Conservation (phyloP, 2,888 invertebrate species). For the Itoplectis maculator region DNA sequence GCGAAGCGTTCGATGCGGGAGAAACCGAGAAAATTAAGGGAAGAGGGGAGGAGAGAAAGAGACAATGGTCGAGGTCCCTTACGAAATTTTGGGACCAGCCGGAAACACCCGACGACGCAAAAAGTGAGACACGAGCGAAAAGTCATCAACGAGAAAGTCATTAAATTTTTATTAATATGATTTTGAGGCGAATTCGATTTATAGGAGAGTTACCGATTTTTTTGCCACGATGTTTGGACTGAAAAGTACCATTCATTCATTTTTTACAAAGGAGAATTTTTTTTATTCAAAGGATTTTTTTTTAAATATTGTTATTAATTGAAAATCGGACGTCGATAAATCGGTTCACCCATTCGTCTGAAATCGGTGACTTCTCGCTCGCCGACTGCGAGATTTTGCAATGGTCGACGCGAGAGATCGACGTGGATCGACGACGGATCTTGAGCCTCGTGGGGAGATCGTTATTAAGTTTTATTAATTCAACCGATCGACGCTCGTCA, state of each 20-base stretch:
- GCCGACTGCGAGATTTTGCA: constrained; percentile 17
- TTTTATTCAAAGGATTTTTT: too few relatives aligned
- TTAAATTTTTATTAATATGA: not conserved
- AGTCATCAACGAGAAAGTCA: constrained; percentile 16
- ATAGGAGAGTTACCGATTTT: not conserved
- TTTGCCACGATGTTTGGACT: too few relatives aligned
- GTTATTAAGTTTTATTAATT: constrained; percentile 18
- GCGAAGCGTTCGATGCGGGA: constrained; percentile 22
- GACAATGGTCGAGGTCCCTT: constrained; percentile 14
- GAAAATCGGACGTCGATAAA: not conserved
- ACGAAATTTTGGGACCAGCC: constrained; percentile 39
- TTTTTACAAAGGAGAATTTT: too few relatives aligned
- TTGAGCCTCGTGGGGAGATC: not conserved
- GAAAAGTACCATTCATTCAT: too few relatives aligned
- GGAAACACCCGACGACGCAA: not conserved
- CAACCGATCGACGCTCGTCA: constrained; percentile 8
- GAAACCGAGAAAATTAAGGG: not conserved
- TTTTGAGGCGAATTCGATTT: not conserved
- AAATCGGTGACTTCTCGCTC: constrained; percentile 3
- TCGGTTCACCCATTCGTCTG: not conserved
- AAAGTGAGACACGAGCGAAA: constrained; percentile 25
- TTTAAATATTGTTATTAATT: not conserved
- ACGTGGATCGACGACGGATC: constrained; percentile 11
- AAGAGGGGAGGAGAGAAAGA: not conserved
- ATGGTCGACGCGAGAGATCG: constrained; percentile 51